Conservation (phyloP, 2,797 vertebrate species). For the Tarsius wallacei region DNA sequence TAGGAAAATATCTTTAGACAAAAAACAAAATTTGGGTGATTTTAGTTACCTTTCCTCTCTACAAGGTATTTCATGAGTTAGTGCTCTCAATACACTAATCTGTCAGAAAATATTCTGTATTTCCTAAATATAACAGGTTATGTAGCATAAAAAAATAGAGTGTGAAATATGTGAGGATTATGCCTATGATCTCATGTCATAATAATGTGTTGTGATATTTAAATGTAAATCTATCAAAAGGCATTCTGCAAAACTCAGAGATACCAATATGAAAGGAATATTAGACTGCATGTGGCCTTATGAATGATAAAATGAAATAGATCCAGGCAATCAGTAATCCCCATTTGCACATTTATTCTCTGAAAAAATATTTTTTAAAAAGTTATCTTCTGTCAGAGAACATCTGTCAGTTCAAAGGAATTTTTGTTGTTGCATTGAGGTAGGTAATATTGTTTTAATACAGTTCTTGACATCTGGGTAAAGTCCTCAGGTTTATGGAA, state of each 20-base stretch:
- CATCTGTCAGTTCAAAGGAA: constrained; percentile 4
- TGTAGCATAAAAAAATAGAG: neutral
- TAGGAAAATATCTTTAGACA: neutral
- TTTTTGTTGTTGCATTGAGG: neutral
- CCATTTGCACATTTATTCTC: constrained; percentile 32
- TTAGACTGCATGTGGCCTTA: neutral
- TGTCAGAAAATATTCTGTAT: neutral
- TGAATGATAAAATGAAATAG: neutral
- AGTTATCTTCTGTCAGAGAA: constrained; percentile 49
- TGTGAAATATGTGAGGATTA: constrained; percentile 32
- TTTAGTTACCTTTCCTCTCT: neutral
- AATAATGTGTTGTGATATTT: neutral
- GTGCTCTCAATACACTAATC: neutral
- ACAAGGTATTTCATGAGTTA: neutral
- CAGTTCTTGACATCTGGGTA: constrained; percentile 16
- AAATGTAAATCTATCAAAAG: neutral
- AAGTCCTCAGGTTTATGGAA: constrained; percentile 28
- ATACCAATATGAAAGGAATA: neutral
- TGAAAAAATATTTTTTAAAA: neutral
- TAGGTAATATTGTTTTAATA: neutral
- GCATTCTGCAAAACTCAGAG: neutral
- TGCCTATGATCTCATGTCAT: neutral
- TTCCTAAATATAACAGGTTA: neutral
- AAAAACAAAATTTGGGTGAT: constrained; percentile 23
- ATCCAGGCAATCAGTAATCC: neutral